Evolutionary conservation across 23 tunicate genomes (phyloP), one percentile per base, ranked within the genome.

Genomic region (Pegea sp.): DNA sequence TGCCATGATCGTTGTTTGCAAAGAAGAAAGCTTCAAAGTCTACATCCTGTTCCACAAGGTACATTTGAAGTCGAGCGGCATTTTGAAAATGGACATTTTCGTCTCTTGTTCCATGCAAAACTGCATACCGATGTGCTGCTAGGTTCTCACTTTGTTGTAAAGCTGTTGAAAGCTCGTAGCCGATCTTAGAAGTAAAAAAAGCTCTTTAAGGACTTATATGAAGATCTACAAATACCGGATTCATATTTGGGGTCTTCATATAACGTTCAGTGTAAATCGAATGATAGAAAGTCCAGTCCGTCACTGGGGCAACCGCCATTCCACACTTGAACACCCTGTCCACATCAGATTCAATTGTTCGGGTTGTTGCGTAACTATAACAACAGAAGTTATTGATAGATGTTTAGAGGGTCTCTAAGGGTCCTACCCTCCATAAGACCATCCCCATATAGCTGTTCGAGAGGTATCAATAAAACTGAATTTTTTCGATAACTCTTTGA

Each of bases 51-150:
- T 52, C 73, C 34, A 79, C 67, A 18, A 79, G 61, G n/a, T 54
- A 52, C 31, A 70, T 79, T 8, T 69, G 52, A 22, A 79, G 55
- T 26, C 49, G 68, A 1, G 93, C 93, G 7, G 78, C 50, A 50
- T 79, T 71, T 46, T 79, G 93, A 31, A 79, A 71, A 59, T 79
- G 78, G 32, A 79, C 93, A 49, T 79, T 79, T 44, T 70, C 93
- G 38, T 79, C 93, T 20, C 74, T 49, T 18, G 93, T 79, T 24
- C 78, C 93, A 29, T 79, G 93, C 43, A 79, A 42, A 2, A 79
- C 22, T 4, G 57, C 30, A 59, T 28, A 79, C 4, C 58, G 64
- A 48, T 79, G 93, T 2, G 32, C 58, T 28, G 33, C 34, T 34
- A 71, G 59, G 34, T 70, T 71, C 23, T 79, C 64, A 30, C 29